Conservation (phyloP, 2,797 vertebrate species). For the Peromyscus attwateri region DNA sequence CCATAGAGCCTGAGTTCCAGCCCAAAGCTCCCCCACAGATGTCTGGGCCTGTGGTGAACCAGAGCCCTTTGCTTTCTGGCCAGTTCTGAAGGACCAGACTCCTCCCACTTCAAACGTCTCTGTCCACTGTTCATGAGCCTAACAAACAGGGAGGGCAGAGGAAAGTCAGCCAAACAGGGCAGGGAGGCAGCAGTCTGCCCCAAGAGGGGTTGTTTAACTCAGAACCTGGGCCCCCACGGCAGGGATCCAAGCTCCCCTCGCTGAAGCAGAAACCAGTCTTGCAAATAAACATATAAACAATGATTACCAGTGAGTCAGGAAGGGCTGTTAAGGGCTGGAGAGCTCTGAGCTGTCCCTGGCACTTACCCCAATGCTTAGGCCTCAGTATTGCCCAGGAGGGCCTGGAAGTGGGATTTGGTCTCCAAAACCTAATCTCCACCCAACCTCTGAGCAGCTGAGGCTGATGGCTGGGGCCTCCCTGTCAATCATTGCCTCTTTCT, state of each 20-base stretch:
- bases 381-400: constrained; percentile 39
- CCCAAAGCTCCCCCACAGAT: constrained; percentile 69
- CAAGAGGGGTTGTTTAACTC: constrained; percentile 36
- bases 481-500: constrained; percentile 44
- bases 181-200: constrained; percentile 24
- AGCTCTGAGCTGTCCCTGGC: constrained; percentile 41
- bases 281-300: constrained; percentile 75
- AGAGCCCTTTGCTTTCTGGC: constrained; percentile 56
- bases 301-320: constrained; percentile 68
- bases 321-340: constrained; percentile 60
- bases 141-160: constrained; percentile 56
- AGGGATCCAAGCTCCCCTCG: constrained; percentile 58
- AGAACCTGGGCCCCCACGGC: constrained; percentile 24
- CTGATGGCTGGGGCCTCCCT: not conserved
- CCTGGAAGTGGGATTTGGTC: constrained; percentile 36
- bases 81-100: constrained; percentile 41
- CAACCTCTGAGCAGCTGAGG: constrained; percentile 44
- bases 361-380: constrained; percentile 53
- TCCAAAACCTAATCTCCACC: constrained; percentile 13
- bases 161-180: constrained; percentile 62
- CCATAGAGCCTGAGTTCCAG: constrained; percentile 69
- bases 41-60: constrained; percentile 65
- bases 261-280: constrained; percentile 71
- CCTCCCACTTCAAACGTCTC: not conserved
- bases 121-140: constrained; percentile 28